These are phyloP conservation scores for Laticauda laticaudata DNA, from an alignment of 2,113 vertebrate genomes.

Conservation along the genomic window DNA sequence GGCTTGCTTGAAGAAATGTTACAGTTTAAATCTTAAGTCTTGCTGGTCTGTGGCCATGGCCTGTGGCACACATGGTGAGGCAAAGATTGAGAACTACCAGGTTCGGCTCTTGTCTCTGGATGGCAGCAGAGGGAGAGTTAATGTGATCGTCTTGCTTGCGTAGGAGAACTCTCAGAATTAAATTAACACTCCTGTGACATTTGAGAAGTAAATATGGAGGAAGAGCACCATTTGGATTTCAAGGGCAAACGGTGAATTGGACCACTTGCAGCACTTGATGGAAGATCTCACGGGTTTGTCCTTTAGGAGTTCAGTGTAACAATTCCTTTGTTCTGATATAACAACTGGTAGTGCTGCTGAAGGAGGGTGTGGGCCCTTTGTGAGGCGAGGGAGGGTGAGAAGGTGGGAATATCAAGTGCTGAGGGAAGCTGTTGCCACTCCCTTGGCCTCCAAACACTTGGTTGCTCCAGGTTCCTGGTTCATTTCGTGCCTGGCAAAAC, in stretches of 20 bases:
- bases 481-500: background rate
- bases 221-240: background rate
- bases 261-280: background rate
- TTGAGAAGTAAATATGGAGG: background rate
- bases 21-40: background rate
- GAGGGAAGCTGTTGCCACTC: background rate
- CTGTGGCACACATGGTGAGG: background rate
- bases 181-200: background rate
- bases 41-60: too few species aligned
- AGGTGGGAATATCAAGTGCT: background rate
- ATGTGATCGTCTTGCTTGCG: background rate
- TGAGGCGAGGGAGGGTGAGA: background rate
- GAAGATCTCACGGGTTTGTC: background rate
- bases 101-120: background rate
- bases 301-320: background rate
- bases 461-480: background rate
- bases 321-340: background rate
- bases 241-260: background rate
- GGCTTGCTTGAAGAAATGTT: background rate
- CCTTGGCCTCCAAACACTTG: background rate
- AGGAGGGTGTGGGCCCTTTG: background rate
- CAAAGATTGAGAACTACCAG: background rate
- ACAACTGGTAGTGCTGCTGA: background rate
- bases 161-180: background rate
- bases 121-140: background rate